Base-by-base conservation (phyloP, 2,113 vertebrate species). In the Amazona guildingii region DNA sequence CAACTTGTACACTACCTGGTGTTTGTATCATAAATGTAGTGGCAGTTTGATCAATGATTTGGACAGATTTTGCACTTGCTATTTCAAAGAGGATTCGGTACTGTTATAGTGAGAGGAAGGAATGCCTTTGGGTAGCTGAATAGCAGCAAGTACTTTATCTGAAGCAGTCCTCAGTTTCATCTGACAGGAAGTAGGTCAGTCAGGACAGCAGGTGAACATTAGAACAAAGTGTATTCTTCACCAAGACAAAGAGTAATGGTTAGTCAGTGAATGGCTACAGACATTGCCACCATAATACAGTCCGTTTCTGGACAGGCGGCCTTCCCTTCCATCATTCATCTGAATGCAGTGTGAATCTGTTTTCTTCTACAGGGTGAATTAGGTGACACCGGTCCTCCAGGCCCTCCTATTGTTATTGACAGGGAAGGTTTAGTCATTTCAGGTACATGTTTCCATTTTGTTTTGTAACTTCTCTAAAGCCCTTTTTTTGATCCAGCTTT, bases 301-400 rank as follows among this genome's bases (percentile, higher is more conserved):
- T 62, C 37, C 51, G 43, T 81, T 62, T 94, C 54, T 54, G 76
- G 72, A 51, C 41, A 66, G 70, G 57, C 76, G 84, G 25, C 57
- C 44, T 61, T 83, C 20, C 33, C 37, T 25, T 79, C 23, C 25
- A 11, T 78, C 41, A 28, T 16, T 41, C 35, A 10, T n/a, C 74
- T 85, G 67, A 91, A 59, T 23, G 28, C 54, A 63, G 43, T 2
- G 0, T 33, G 12, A 84, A 96, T 92, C 41, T 90, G 23, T 96
- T 96, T 96, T 74, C 74, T 96, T 95, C 96, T 97, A 10, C 95
- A 99, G 99, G 99, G 99, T 70, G 98, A 99, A 79, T 97, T 97
- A 79, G 99, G 99, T 90, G 98, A 98, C 7, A 68, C 94, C 0
- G 99, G 99, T 86, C 90, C 90, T 28, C 98, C 98, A 57, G 99